Base-by-base conservation (phyloP, 1,140 invertebrate genomes). In the Camponotus pennsylvanicus region DNA sequence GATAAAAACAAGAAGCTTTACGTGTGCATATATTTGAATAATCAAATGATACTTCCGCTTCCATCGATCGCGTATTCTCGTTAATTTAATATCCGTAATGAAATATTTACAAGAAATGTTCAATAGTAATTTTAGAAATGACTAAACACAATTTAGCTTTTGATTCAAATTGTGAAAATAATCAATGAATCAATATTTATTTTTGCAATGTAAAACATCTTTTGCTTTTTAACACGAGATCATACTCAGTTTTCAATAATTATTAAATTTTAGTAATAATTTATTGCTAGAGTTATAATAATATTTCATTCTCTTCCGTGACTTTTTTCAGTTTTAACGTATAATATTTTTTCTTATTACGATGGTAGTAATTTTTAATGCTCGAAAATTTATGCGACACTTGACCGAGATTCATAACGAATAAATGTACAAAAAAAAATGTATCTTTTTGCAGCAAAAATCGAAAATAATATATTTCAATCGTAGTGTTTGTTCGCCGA, bases 311-410 rank as follows among this genome's bases (percentile, higher is more conserved):
- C 37, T 75, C 37, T 55, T 61, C 40, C 13, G 4, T 21, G 0
- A 42, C 15, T 37, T 64, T 64, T 18, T 3, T 13, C 21, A 40
- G 4, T 27, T 27, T 7, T 15, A 9, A 18, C 11, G 42, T 45
- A 45, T 45, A 45, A 45, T 45, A 59, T 40, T 76, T 76, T 61
- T 42, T 40, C 9, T 76, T 59, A 59, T 57, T 27, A 27, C 27
- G 18, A 9, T 8, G 2, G 11, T 37, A 37, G 55, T 37, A 66
- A 27, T 11, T 32, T 3, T 27, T 45, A 70, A 70, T 55, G 9
- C 11, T 63, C 5, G n/a, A 73, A 32, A n/a, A 5, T 61, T 76
- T 76, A 18, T 27, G 8, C 40, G 42, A 73, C 5, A 5, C 15
- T 59, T 61, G 15, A 61, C 27, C 15, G 21, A 61, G 27, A 76